These are phyloP conservation scores for Chrysemys picta DNA, from an alignment of 2,113 vertebrate species.

Conservation along the genomic window DNA sequence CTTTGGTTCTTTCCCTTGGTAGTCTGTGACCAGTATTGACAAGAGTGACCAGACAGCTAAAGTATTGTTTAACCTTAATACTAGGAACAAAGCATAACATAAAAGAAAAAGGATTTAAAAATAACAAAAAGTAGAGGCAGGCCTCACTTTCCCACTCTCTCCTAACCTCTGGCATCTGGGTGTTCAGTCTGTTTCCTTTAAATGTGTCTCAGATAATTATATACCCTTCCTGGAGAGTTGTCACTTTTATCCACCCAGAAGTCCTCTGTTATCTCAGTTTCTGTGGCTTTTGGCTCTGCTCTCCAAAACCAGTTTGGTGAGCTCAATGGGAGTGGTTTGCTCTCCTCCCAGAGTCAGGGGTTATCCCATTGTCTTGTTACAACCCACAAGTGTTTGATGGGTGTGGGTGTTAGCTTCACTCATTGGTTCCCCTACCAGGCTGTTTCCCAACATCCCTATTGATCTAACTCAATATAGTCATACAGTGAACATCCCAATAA, in stretches of 20 bases:
- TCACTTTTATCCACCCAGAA: not conserved
- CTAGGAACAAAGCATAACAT: not conserved
- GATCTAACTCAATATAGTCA: not conserved
- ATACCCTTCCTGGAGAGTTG: not conserved
- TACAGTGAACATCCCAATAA: not conserved
- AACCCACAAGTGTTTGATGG: not conserved
- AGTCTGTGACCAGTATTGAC: not conserved
- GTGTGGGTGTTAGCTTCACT: not conserved
- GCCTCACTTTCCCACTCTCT: not conserved
- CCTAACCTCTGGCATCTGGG: not conserved
- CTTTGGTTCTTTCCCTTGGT: not conserved
- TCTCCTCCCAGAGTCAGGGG: not conserved
- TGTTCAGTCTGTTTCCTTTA: not conserved
- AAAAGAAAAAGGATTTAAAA: not conserved
- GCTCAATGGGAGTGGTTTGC: not conserved
- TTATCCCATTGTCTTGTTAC: not conserved
- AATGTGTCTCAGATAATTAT: not conserved
- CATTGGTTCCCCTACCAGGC: not conserved
- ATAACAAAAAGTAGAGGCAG: not conserved
- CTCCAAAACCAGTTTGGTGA: not conserved
- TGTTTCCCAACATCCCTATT: not conserved
- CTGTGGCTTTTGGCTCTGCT: not conserved
- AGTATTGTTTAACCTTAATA: not conserved
- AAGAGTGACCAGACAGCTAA: fast-evolving
- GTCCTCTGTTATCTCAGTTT: not conserved